Conservation (phyloP, 2,113 vertebrate species). For the Echinops telfairi region DNA sequence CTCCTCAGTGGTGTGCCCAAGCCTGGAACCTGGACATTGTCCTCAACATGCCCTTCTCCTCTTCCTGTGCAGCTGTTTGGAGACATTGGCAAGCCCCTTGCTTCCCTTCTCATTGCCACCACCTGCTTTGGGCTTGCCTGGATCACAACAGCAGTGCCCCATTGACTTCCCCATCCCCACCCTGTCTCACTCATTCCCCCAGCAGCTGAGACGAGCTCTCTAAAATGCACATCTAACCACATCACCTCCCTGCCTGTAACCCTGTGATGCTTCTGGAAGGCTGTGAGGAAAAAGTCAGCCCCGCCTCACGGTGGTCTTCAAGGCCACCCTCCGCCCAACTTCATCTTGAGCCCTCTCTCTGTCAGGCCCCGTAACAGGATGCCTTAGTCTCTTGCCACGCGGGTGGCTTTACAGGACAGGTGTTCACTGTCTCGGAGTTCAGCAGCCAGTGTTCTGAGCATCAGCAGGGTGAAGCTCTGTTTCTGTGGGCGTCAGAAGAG, state of each 20-base stretch:
- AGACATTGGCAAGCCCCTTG: neutral
- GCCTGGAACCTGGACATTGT: neutral
- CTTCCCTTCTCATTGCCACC: neutral
- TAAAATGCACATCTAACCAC: neutral
- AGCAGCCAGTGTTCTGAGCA: neutral
- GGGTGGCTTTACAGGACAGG: neutral
- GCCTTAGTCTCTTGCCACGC: neutral
- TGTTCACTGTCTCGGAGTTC: neutral
- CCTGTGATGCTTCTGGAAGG: neutral
- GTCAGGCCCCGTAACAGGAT: neutral
- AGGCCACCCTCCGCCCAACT: neutral
- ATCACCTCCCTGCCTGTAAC: neutral
- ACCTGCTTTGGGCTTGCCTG: neutral
- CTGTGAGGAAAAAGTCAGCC: neutral
- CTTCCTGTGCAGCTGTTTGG: neutral
- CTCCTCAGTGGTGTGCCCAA: neutral
- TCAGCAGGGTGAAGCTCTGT: neutral
- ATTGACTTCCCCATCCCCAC: neutral
- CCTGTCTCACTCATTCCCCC: no score
- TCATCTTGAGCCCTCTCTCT: neutral
- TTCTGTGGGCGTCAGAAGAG: neutral
- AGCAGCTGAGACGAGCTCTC: neutral
- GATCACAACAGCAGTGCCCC: neutral
- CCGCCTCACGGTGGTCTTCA: neutral
- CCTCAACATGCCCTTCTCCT: neutral